Evolutionary conservation across 2,113 vertebrate genomes (phyloP), one percentile per base, ranked within the genome.

Genomic region (Bufo gargarizans): DNA sequence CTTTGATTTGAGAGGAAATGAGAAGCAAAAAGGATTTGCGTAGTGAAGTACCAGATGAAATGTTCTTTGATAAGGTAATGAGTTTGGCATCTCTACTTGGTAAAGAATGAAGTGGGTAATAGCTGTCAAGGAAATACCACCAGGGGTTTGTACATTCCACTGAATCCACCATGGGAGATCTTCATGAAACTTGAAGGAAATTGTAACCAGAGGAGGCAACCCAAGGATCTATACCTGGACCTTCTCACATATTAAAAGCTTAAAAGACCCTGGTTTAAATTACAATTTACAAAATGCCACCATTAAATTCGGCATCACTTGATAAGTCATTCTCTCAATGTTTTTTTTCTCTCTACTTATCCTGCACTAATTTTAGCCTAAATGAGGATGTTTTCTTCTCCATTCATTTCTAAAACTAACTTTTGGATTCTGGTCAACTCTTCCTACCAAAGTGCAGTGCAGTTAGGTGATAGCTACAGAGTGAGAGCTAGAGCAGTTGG

Each of bases 1-100:
- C 16, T 82, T 82, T 81, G 79, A 81, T 81, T 69, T 84, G 82
- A 71, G 49, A 84, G 82, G 82, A 84, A 84, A 84, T 84, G 82
- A 84, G 63, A 84, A 84, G 82, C 82, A 84, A 65, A 84, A 65
- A 71, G 82, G 82, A 84, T 84, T 69, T 84, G 63, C 14, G 71
- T 84, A 84, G 82, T 84, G 82, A 84, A 84, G 82, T 84, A 71
- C 47, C 49, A 71, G 82, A 65, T 84, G 82, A 84, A 69, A 84
- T 84, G 50, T 84, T 13, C 63, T 69, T 67, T 69, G 45, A 84
- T 71, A 65, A 82, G 80, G 65, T 47, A 22, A 69, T 22, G 82
- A 84, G 82, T 69, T 69, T 84, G 82, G 82, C 63, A 84, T 67
- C 47, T 49, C 47, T 22, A 49, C 43, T 53, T 71, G 63, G 82